A percentile compares a stretch with the other conserved stretches of the same genome.
Conservation (phyloP, 2,797 vertebrate species). For the Phrynocephalus forsythii region DNA sequence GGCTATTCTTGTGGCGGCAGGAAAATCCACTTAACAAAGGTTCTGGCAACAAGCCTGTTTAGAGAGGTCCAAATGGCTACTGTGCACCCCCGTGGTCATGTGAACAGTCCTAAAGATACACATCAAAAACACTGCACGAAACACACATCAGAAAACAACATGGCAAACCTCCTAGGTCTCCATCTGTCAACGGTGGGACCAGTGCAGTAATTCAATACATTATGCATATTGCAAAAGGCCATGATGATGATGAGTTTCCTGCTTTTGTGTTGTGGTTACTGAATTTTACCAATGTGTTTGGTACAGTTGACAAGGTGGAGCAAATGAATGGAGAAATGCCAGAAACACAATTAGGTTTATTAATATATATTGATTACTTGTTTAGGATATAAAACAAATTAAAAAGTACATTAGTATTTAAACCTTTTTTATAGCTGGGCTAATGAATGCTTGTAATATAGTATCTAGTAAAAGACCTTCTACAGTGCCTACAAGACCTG, state of each 20-base stretch:
- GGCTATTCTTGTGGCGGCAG: background rate
- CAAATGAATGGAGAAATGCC: slow-evolving; percentile 85
- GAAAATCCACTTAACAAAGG: background rate
- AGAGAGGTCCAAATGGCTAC: background rate
- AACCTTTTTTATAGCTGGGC: slow-evolving; percentile 76
- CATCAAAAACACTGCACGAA: slow-evolving; percentile 74
- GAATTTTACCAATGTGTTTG: slow-evolving; percentile 72
- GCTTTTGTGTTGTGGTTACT: slow-evolving; percentile 70
- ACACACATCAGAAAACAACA: slow-evolving; percentile 32
- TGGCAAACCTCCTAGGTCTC: slow-evolving; percentile 75
- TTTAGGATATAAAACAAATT: slow-evolving; percentile 90
- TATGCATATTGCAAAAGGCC: slow-evolving; percentile 74
- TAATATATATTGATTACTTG: slow-evolving; percentile 92
- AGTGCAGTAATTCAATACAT: slow-evolving; percentile 79
- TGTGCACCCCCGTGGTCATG: background rate
- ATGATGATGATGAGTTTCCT: slow-evolving; percentile 63
- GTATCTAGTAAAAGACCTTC: slow-evolving; percentile 73
- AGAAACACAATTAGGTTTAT: slow-evolving; percentile 90
- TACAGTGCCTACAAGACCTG: slow-evolving; percentile 68
- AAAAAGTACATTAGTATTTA: slow-evolving; percentile 83
- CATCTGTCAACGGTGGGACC: slow-evolving; percentile 64
- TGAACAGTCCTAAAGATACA: slow-evolving; percentile 63
- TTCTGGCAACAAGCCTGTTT: background rate
- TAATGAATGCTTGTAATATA: slow-evolving; percentile 75
- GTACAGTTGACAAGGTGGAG: slow-evolving; percentile 77